Percentiles rank a stretch among this genome's conserved stretches.
phyloP scores from a whole-genome alignment of 2,113 vertebrate species.

The Lamprotornis superbus region DNA sequence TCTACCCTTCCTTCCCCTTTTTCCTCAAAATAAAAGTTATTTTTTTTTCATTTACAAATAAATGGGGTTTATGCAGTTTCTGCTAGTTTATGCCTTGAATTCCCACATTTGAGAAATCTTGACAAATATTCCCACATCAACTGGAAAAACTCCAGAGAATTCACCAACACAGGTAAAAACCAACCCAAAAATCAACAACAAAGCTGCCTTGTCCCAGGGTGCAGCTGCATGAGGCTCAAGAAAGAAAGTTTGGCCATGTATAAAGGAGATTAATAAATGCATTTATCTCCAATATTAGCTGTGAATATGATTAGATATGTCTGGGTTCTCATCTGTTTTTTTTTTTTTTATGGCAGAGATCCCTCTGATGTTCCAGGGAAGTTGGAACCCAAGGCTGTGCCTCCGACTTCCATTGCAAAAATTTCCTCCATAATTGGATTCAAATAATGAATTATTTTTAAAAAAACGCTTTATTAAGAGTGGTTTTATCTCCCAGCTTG shows the following conservation, averaged over 20 bases:
- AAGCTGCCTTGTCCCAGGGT: background rate
- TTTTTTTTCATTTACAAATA: background rate
- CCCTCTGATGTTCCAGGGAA: background rate
- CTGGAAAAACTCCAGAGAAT: background rate
- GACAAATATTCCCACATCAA: background rate
- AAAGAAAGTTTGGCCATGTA: background rate
- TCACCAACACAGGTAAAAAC: background rate
- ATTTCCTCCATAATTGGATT: background rate
- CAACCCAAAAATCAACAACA: background rate
- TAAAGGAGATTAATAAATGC: accelerated
- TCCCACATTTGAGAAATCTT: background rate
- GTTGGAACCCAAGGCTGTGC: accelerated
- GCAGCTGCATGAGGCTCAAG: background rate
- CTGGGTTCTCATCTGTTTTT: background rate
- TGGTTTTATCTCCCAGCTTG: background rate
- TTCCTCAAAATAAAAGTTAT: background rate
- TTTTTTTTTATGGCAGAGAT: background rate
- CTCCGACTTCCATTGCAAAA: background rate
- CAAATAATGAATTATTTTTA: background rate
- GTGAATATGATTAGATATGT: background rate
- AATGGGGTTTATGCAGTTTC: background rate
- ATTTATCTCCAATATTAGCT: background rate
- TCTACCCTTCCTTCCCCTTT: background rate
- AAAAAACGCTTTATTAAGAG: background rate
- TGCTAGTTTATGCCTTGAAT: background rate